Evolutionary conservation across 2,888 invertebrate species (phyloP), one percentile per base, ranked within the genome.

Genomic region (Aporophyla nigra): DNA sequence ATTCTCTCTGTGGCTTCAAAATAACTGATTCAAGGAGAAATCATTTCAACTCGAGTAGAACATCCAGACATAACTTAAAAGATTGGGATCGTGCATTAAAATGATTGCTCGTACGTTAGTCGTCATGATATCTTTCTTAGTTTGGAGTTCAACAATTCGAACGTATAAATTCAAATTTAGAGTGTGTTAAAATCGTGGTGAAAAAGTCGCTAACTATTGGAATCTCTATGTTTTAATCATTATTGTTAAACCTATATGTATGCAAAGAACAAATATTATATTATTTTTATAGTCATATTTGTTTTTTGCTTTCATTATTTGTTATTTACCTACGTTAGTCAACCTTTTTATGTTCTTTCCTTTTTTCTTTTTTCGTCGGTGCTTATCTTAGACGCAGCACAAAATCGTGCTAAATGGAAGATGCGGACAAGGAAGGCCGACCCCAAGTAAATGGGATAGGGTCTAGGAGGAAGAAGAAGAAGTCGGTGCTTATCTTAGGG

Each of bases 1-100:
- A 70, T n/a, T 51, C 19, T 21, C 21, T 9, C 6, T 53, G 5
- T 67, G 5, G 16, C 21, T 67, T 67, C 4, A 53, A 67, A 43
- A 53, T 16, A 3, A 53, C 46, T 27, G n/a, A 62, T 16, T 27
- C 3, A 33, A 49, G 7, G 21, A 33, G 0, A 27, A 72, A 73
- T 40, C 14, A 53, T n/a, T 73, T 14, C 4, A 43, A 73, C 27
- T 59, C 27, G 2, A 59, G 10, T 51, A 33, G 19, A 56, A 3
- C 40, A 43, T 16, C 56, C 5, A 46, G 2, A n/a, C 12, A 19
- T 75, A 67, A 9, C 59, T 62, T 67, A 62, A 73, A 67, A 78
- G 24, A 79, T 74, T 74, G 33, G 19, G 24, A 43, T 58, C 21
- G 56, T 51, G 43, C 67, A 78, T 74, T 78, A 58, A 56, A n/a